Conservation (phyloP, 2,888 invertebrate genomes). For the Polydrusus tereticollis region DNA sequence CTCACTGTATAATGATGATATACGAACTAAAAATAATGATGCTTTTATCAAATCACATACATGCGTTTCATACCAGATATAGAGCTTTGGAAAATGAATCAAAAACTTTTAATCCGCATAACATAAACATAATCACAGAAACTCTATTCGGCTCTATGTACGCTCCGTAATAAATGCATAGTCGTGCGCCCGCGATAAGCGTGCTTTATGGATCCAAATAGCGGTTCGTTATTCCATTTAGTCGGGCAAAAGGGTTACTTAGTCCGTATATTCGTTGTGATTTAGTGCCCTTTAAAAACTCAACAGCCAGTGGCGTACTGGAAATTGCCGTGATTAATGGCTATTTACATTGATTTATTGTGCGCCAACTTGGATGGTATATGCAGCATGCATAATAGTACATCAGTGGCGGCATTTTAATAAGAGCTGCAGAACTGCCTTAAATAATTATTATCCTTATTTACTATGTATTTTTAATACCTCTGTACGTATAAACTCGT, state of each 20-base stretch:
- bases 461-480: too few species aligned
- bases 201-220: slow-evolving; percentile 58
- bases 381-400: too few species aligned
- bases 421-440: too few species aligned
- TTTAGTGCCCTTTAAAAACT: slow-evolving; percentile 15
- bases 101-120: slow-evolving; percentile 44
- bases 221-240: slow-evolving; percentile 42
- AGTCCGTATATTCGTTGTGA: slow-evolving; percentile 26
- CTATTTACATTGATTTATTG: too few species aligned
- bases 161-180: slow-evolving; percentile 61
- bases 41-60: neutral
- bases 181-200: slow-evolving; percentile 63
- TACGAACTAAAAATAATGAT: too few species aligned
- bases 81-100: slow-evolving; percentile 40
- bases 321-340: neutral
- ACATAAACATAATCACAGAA: slow-evolving; percentile 49
- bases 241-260: slow-evolving; percentile 34
- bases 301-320: slow-evolving; percentile 26
- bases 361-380: too few species aligned
- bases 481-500: too few species aligned
- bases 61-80: slow-evolving; percentile 32
- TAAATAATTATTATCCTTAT: too few species aligned
- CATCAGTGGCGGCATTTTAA: too few species aligned
- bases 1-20: too few species aligned
- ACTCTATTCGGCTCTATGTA: slow-evolving; percentile 50